Percentiles rank a stretch among this genome's conserved stretches.
phyloP scores from a whole-genome alignment of 2,888 invertebrate species.

The Taenaris catops region DNA sequence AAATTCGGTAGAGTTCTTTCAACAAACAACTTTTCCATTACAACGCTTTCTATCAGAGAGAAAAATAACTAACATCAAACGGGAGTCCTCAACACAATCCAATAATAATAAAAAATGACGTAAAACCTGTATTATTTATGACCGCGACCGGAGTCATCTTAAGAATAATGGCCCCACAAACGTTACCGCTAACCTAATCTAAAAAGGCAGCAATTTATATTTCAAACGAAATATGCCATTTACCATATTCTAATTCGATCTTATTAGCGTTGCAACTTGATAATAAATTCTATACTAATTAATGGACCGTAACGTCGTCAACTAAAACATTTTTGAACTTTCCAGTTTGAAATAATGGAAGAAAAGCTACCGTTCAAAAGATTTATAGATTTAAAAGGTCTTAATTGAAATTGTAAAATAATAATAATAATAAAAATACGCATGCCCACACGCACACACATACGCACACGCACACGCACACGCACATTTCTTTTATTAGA shows the following conservation, averaged over 20 bases:
- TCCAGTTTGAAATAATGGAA: slow-evolving; percentile 9
- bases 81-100: slow-evolving; percentile 50
- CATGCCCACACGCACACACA: no score
- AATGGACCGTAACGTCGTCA: slow-evolving; percentile 25
- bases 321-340: slow-evolving; percentile 18
- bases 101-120: slow-evolving; percentile 66
- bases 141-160: slow-evolving; percentile 33
- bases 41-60: slow-evolving; percentile 28
- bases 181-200: slow-evolving; percentile 36
- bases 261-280: slow-evolving; percentile 52
- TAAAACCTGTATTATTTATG: slow-evolving; percentile 69
- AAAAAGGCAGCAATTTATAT: slow-evolving; percentile 29
- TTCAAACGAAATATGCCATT: slow-evolving; percentile 28
- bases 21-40: slow-evolving; percentile 23
- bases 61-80: slow-evolving; percentile 40
- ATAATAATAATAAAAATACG: no score
- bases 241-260: slow-evolving; percentile 47
- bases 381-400: slow-evolving; percentile 2
- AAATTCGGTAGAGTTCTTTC: slow-evolving; percentile 7
- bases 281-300: slow-evolving; percentile 45
- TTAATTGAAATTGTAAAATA: no score
- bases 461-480: no score
- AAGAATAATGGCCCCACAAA: slow-evolving; percentile 38
- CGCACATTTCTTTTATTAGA: no score
- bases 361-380: slow-evolving; percentile 11